phyloP scores from a whole-genome alignment of 2,797 vertebrate genomes.

The Gymnopithys bicolor region DNA sequence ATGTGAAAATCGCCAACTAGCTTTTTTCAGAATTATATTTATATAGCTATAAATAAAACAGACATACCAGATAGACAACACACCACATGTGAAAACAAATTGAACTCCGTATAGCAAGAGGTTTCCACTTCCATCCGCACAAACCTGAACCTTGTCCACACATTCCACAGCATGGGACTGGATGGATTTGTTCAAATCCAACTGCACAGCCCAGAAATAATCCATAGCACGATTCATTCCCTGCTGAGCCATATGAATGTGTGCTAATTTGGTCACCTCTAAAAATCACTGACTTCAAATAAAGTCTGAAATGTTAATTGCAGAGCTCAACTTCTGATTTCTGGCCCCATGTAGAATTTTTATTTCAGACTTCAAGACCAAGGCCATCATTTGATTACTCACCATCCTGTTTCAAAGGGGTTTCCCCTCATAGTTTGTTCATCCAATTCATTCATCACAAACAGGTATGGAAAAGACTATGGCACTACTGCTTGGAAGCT shows the following conservation, averaged over 20 bases:
- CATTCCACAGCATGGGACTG: conserved; percentile 36
- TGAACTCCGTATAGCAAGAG: conserved; percentile 18
- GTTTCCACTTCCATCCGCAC: conserved; percentile 50
- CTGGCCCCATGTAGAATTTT: neutral
- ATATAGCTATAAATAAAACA: conserved; percentile 59
- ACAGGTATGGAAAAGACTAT: neutral
- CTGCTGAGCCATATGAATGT: neutral
- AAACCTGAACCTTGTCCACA: conserved; percentile 55
- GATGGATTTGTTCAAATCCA: conserved; percentile 59
- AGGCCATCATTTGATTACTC: conserved; percentile 59
- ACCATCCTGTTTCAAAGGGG: neutral
- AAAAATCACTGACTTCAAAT: conserved; percentile 50
- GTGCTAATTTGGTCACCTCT: conserved; percentile 22
- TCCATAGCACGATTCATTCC: neutral
- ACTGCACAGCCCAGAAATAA: neutral
- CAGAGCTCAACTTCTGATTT: conserved; percentile 7
- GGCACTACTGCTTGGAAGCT: neutral
- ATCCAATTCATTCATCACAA: neutral
- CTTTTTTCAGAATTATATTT: conserved; percentile 26
- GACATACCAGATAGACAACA: conserved; percentile 56
- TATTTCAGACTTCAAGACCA: conserved; percentile 34
- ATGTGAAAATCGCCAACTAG: conserved; percentile 37
- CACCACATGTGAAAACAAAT: conserved; percentile 46
- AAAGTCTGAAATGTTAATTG: conserved; percentile 46
- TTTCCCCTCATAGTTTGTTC: neutral